Evolutionary conservation across 2,888 invertebrate genomes (phyloP), one percentile per base, ranked within the genome.

Genomic region (Drosophila barbarae): DNA sequence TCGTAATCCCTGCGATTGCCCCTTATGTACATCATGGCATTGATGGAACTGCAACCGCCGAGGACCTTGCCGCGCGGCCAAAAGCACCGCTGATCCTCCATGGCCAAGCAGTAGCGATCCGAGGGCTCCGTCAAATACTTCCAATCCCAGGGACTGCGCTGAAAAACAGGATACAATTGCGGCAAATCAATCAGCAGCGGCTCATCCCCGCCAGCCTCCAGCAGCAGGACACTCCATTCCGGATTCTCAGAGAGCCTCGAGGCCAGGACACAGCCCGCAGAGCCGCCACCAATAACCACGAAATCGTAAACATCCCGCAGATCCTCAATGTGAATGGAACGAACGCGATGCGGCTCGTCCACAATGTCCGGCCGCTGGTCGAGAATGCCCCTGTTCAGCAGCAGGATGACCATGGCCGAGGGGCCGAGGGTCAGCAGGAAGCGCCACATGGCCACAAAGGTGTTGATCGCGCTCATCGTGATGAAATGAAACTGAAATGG

Each of bases 11-110:
- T 91, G 52, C 92, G 92, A 86, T 97, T 96, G 0, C 97, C 97
- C 55, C 97, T 90, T 0, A 96, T 91, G 83, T 97, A 97, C 63
- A 96, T 90, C 97, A 98, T 97, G 18, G 96, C 97, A 87, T 97
- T 97, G 3, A 97, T 89, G 1, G 94, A 94, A 81, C 96, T 95
- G 13, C 93, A 94, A 0, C 97, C 97, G 23, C 94, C 94, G 21
- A 95, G 90, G 7, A 94, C 93, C 90, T 94, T 95, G 0, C 94
- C 96, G 28, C 96, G 91, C 0, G 95, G 95, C 95, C 94, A 95
- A 73, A 92, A 92, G 78, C 94, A 94, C 53, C 90, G 89, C 8
- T 90, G 90, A 39, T 92, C 91, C 38, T 91, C 89, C 93, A 94
- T 93, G 32, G 92, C 92, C 74, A 93, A 90, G 79, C 95, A 95